These are phyloP conservation scores for Felis catus DNA, from an alignment of 2,113 vertebrate genomes.

Conservation along the genomic window F.catus_Fca126_mat1.0 CM031419.1:80244001-80244500, in stretches of 20 bases:
- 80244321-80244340: background rate
- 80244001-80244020: background rate
- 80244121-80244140: background rate
- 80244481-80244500: background rate
- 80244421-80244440: background rate
- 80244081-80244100: constrained; percentile 32
- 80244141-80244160: background rate
- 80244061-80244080: background rate
- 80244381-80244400: background rate
- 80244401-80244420: background rate
- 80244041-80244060: background rate
- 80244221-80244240: background rate
- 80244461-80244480: background rate
- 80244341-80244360: background rate
- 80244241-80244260: background rate
- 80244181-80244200: background rate
- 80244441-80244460: background rate
- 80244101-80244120: background rate
- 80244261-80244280: background rate
- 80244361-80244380: background rate
- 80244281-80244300: background rate
- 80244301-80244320: background rate
- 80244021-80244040: background rate
- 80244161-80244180: background rate
- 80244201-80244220: background rate